Conservation (phyloP, 1,140 invertebrate genomes). For the Diorhabda carinulata region DNA sequence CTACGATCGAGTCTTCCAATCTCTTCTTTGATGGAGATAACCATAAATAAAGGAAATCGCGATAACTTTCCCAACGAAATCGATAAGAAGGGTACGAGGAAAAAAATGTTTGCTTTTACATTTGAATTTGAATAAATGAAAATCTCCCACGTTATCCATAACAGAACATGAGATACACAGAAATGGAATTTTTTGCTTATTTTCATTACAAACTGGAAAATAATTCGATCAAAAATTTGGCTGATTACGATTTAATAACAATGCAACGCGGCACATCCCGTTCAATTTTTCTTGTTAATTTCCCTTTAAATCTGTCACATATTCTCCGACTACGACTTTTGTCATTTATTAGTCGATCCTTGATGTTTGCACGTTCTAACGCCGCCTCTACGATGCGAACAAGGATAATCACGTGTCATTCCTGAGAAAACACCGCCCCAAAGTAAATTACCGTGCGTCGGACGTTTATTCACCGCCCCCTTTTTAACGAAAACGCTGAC, state of each 20-base stretch:
- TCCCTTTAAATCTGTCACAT: neutral
- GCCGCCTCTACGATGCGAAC: constrained; percentile 30
- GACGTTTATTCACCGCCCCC: neutral
- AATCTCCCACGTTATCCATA: no score
- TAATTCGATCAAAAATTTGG: no score
- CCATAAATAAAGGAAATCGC: neutral
- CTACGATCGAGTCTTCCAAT: constrained; percentile 4
- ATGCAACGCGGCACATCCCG: no score
- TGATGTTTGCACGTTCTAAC: constrained; percentile 8
- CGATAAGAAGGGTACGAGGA: neutral
- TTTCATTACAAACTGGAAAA: no score
- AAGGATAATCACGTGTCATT: constrained; percentile 38
- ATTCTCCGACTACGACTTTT: neutral
- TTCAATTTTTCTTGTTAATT: no score
- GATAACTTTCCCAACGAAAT: neutral
- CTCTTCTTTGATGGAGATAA: constrained; percentile 2
- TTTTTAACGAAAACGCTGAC: constrained; percentile 9
- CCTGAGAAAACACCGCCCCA: constrained; percentile 7
- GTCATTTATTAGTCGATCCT: constrained; percentile 8
- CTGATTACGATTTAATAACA: no score
- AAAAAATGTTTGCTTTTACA: no score
- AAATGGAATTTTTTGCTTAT: no score
- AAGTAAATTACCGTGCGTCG: constrained; percentile 10
- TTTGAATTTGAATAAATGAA: no score
- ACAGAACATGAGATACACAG: no score